Evolutionary conservation across 1,140 invertebrate species (phyloP).

Genomic region (Drosophila lowei): DNA sequence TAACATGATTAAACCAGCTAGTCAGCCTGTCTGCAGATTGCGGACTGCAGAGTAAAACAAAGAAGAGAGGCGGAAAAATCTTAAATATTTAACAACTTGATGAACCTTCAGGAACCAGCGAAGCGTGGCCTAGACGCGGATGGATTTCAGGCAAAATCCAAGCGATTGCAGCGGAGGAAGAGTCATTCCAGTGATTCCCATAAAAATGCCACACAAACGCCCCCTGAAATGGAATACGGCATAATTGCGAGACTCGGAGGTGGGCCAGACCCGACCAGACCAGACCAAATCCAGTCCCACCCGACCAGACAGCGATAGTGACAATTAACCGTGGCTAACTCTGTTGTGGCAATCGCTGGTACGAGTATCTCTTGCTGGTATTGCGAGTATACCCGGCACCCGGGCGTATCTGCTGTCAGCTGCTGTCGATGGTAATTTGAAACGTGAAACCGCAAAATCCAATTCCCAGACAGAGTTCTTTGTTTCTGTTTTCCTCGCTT

Average conservation of each 20-base stretch:
- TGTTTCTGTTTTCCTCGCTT: conserved; percentile 32
- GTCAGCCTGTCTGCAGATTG: not conserved
- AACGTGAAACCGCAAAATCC: conserved; percentile 80
- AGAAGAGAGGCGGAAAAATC: conserved; percentile 34
- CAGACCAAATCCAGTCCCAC: conserved; percentile 6
- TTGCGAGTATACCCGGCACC: conserved; percentile 15
- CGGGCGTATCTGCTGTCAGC: conserved; percentile 53
- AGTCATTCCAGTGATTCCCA: conserved; percentile 8
- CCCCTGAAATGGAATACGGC: conserved; percentile 60
- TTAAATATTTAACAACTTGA: conserved; percentile 58
- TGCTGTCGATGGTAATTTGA: conserved; percentile 80
- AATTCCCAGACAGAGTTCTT: conserved; percentile 75
- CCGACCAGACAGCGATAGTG: conserved; percentile 64
- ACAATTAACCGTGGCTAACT: conserved; percentile 78
- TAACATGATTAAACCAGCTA: conserved; percentile 73
- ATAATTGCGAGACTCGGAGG: conserved; percentile 57
- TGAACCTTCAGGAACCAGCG: conserved; percentile 48
- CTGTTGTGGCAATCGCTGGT: conserved; percentile 25
- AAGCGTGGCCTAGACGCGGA: conserved; percentile 55
- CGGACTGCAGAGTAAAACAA: conserved; percentile 9
- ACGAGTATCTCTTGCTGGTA: conserved; percentile 11
- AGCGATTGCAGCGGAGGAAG: conserved; percentile 30
- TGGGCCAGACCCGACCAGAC: conserved; percentile 2
- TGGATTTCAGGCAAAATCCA: conserved; percentile 48
- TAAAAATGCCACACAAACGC: conserved; percentile 37